Evolutionary conservation across 2,888 invertebrate species (phyloP), one percentile per base, ranked within the genome.

Genomic region (Halictus quadricinctus): DNA sequence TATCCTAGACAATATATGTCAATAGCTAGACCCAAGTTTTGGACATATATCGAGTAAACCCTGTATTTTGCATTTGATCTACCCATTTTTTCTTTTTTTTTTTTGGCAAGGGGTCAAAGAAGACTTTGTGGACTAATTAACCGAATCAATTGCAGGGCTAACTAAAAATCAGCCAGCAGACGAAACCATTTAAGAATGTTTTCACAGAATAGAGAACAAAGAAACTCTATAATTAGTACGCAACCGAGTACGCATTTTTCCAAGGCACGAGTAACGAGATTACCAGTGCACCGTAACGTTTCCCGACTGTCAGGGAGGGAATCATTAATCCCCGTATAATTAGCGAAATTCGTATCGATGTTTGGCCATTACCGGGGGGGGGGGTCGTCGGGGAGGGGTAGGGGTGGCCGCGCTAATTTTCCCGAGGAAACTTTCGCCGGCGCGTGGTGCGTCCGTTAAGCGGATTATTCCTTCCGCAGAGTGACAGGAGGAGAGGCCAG

Each of bases 381-480:
- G 46, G 25, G 46, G 25, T 6, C 25, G 13, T 21, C 54, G 54
- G 60, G 1, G 36, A 36, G 36, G 36, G 36, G 36, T 36, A 3
- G 36, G 25, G 25, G 7, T 43, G 69, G 74, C 77, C 80, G 79
- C 80, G 83, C 50, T 77, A 79, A 88, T 84, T 60, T 88, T 85
- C 72, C 50, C 80, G 69, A 60, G 66, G 72, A 75, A 81, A 87
- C 77, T 87, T 85, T 87, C 50, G n/a, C 18, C 21, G 58, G 36
- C 48, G 69, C 69, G 69, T 8, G 58, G 81, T 66, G 78, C 70
- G 81, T 83, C 72, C 77, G 82, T 84, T 89, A 89, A 89, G 89
- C 90, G 89, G 89, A 89, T 89, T 89, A 89, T 87, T 88, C 87
- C 82, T 84, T 86, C 83, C 54, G 64, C 84, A 73, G 75, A 85